phyloP scores from a whole-genome alignment of 1,140 invertebrate species.

The Achroia grisella region DNA sequence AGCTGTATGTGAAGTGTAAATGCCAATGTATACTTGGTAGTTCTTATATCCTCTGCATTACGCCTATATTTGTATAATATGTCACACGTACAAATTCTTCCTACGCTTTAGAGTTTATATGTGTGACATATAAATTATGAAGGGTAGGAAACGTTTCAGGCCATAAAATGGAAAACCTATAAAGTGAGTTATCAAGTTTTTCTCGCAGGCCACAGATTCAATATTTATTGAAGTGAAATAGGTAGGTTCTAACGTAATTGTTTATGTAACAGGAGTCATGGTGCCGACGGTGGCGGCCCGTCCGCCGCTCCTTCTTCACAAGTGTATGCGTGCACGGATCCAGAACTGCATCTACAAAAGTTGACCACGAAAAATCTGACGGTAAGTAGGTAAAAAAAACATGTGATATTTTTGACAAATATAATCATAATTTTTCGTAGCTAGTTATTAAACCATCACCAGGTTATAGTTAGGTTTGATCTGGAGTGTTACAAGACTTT shows the following conservation, averaged over 20 bases:
- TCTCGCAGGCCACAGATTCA: no score
- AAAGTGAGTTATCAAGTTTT: no score
- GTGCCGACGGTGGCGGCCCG: constrained; percentile 67
- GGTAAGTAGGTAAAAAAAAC: constrained; percentile 34
- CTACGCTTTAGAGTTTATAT: no score
- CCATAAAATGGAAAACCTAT: no score
- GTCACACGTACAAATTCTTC: no score
- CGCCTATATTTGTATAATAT: no score
- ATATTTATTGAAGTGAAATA: no score
- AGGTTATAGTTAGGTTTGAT: constrained; percentile 40
- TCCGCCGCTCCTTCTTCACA: constrained; percentile 57
- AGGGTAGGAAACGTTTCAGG: no score
- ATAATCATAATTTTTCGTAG: constrained; percentile 47
- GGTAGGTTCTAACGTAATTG: background rate
- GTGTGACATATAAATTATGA: no score
- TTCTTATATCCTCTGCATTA: no score
- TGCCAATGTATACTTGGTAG: no score
- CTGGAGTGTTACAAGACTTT: constrained; percentile 23
- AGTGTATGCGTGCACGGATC: constrained; percentile 54
- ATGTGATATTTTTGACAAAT: constrained; percentile 12
- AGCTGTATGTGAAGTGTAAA: no score
- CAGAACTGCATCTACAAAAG: constrained; percentile 51
- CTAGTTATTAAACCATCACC: constrained; percentile 62
- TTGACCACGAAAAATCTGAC: constrained; percentile 56
- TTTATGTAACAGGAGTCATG: constrained; percentile 64